Percentiles rank a stretch among this genome's conserved stretches.
Evolutionary conservation across 2,888 invertebrate species (phyloP).

Genomic region (Leucania comma): DNA sequence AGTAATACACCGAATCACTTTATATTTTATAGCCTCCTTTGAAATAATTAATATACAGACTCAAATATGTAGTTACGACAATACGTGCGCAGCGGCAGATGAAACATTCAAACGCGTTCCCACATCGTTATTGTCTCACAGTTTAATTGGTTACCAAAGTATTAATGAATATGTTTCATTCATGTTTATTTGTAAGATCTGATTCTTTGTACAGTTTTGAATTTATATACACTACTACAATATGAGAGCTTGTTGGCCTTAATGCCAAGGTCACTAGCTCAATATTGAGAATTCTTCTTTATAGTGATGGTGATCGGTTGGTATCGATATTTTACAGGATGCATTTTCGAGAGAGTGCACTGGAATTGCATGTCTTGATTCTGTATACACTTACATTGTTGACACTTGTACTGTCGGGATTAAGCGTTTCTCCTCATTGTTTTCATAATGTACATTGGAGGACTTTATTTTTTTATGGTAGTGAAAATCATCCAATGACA

Average conservation of each 20-base stretch:
- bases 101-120: slow-evolving; percentile 3
- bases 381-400: too few species aligned
- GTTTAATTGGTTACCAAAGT: slow-evolving; percentile 32
- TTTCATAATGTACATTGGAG: too few species aligned
- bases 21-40: neutral
- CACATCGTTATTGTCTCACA: slow-evolving; percentile 19
- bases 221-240: neutral
- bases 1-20: slow-evolving; percentile 5
- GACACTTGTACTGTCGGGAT: too few species aligned
- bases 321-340: too few species aligned
- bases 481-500: too few species aligned
- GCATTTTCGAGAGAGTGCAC: too few species aligned
- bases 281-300: neutral
- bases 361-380: too few species aligned
- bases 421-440: too few species aligned
- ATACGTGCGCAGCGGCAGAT: slow-evolving; percentile 10
- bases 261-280: neutral
- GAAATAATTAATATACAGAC: slow-evolving; percentile 44
- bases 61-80: slow-evolving; percentile 50
- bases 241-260: neutral
- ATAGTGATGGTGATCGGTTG: too few species aligned
- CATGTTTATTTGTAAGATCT: neutral
- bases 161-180: slow-evolving; percentile 4
- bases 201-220: neutral
- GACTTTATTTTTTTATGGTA: too few species aligned